phyloP scores from a whole-genome alignment of 1,140 invertebrate genomes.

The Capitella teleta region DNA sequence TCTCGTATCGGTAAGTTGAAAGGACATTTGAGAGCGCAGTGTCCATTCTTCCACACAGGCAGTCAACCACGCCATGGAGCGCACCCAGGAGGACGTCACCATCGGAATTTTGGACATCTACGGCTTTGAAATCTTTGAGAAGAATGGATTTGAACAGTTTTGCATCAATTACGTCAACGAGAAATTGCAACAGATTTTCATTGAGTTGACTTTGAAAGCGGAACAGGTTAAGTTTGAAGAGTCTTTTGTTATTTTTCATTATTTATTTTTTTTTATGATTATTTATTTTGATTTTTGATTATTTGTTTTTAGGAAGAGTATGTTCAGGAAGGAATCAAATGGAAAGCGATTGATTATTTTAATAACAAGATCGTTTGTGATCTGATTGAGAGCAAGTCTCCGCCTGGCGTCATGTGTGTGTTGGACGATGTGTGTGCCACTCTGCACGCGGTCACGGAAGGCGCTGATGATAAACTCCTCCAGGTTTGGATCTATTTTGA shows the following conservation, averaged over 20 bases:
- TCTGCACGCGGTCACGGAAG: conserved; percentile 58
- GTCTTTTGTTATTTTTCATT: too few relatives aligned
- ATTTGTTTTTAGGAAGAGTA: conserved; percentile 55
- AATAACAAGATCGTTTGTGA: conserved; percentile 66
- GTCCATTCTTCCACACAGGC: conserved; percentile 35
- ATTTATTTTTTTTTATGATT: too few relatives aligned
- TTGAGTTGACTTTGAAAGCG: conserved; percentile 61
- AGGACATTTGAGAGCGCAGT: neutral
- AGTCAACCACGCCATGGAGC: conserved; percentile 55
- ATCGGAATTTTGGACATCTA: conserved; percentile 58
- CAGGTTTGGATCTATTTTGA: conserved; percentile 18
- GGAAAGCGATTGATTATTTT: conserved; percentile 65
- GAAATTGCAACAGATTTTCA: conserved; percentile 69
- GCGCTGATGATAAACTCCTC: conserved; percentile 49
- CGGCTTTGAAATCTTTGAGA: conserved; percentile 56
- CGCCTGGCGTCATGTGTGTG: conserved; percentile 51
- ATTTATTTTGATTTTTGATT: neutral
- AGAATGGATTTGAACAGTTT: conserved; percentile 69
- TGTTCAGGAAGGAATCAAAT: conserved; percentile 58
- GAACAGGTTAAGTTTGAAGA: conserved; percentile 50
- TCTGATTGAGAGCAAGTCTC: conserved; percentile 49
- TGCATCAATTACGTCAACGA: conserved; percentile 92
- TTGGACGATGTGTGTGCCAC: conserved; percentile 66
- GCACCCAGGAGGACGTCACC: conserved; percentile 41
- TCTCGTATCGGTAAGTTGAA: conserved; percentile 50